Evolutionary conservation across 1,140 invertebrate genomes (phyloP), one percentile per base, ranked within the genome.

Genomic region (Drosophila willistoni): DNA sequence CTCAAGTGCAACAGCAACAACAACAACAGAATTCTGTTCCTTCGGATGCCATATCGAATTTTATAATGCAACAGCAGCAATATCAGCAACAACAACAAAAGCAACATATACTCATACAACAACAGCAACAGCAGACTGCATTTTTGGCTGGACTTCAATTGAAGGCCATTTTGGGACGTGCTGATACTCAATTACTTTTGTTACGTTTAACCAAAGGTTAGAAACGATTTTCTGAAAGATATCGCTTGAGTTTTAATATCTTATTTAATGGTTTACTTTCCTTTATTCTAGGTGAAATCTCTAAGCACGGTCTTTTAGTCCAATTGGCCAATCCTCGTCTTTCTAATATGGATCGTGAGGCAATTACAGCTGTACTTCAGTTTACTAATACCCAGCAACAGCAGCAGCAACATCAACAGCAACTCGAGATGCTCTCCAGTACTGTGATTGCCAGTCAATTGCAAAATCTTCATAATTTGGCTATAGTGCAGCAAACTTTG

Each of bases 301-400:
- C 90, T 1, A 91, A 91, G 64, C 90, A 91, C 44, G 90, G 90
- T 3, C 47, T 91, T 12, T 22, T 91, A 9, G 84, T 91, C 13
- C 90, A 91, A 55, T 63, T 91, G 65, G 81, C 90, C 22, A 91
- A 91, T 78, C 90, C 90, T 5, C 79, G 90, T 0, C 54, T 91
- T 7, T 69, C 81, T 6, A 81, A 70, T 33, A 79, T 78, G 64
- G 90, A 91, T 74, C 87, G 90, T 2, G 90, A 91, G 64, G 90
- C 90, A 7, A 91, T 91, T 14, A 91, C 90, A 1, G 90, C 90
- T 36, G 90, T 91, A 17, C 55, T 91, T 39, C 89, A 91, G 55
- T 91, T 91, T 56, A 91, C 90, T 7, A 90, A 91, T n/a, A 89
- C 90, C 9, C 90, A 91, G 34, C 90, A 91, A 51, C 78, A 91